Percentiles rank a stretch among this genome's conserved stretches.
Conservation (phyloP, 2,113 vertebrate genomes). For the Cryptotis parvus region DNA sequence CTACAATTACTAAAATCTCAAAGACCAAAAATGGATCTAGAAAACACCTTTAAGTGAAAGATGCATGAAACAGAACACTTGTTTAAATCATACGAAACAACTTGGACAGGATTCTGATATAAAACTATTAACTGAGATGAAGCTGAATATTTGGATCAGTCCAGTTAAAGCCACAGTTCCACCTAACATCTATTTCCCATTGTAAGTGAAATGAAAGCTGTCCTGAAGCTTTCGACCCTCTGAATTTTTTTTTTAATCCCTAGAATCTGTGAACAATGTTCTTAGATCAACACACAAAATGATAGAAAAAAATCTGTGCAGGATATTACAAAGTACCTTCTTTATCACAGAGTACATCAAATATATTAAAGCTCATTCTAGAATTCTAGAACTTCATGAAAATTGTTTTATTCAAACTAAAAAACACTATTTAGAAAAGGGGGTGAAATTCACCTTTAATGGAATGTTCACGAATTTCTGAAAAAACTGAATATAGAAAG, state of each 20-base stretch:
- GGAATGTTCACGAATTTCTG: slow-evolving; percentile 71
- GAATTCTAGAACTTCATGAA: slow-evolving; percentile 43
- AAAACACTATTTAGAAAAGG: slow-evolving; percentile 35
- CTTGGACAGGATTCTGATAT: slow-evolving; percentile 66
- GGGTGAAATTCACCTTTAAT: slow-evolving; percentile 43
- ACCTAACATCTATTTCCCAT: slow-evolving; percentile 75
- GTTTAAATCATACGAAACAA: slow-evolving; percentile 48
- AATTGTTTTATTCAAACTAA: slow-evolving; percentile 56
- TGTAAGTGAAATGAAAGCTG: slow-evolving; percentile 50
- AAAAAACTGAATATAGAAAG: slow-evolving; percentile 72
- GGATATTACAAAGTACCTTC: slow-evolving; percentile 47
- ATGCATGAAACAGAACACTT: slow-evolving; percentile 65
- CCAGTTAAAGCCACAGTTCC: slow-evolving; percentile 51
- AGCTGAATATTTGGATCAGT: slow-evolving; percentile 60
- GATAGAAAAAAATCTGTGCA: slow-evolving; percentile 62
- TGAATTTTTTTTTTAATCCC: slow-evolving; percentile 57
- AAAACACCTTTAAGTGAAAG: slow-evolving; percentile 46
- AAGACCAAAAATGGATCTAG: slow-evolving; percentile 57
- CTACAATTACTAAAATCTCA: slow-evolving; percentile 61
- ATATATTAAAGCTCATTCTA: slow-evolving; percentile 29
- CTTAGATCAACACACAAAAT: slow-evolving; percentile 10
- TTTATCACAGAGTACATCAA: slow-evolving; percentile 28
- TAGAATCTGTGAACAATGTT: slow-evolving; percentile 68
- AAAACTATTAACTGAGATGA: slow-evolving; percentile 68
- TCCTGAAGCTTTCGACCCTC: slow-evolving; percentile 56